These are phyloP conservation scores for Coccyzus lansbergi DNA, from an alignment of 2,797 vertebrate genomes.

Conservation along the genomic window DNA sequence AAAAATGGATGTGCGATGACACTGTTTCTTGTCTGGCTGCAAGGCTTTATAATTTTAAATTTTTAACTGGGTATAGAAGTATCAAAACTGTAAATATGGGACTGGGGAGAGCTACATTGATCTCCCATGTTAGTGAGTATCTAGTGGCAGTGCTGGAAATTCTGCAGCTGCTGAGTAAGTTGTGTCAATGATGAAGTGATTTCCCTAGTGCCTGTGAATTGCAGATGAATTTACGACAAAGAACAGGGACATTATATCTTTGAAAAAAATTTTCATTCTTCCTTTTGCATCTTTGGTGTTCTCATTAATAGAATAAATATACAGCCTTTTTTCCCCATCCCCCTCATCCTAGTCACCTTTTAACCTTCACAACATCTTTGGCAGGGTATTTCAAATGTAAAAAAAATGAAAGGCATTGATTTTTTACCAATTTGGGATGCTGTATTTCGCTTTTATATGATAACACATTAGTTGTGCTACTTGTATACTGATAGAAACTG, in stretches of 20 bases:
- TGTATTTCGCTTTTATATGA: background rate
- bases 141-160: background rate
- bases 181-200: background rate
- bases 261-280: background rate
- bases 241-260: background rate
- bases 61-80: background rate
- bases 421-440: background rate
- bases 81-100: background rate
- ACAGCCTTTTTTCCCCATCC: background rate
- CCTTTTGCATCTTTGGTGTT: background rate
- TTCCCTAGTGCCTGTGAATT: background rate
- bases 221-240: background rate
- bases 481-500: background rate
- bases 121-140: background rate
- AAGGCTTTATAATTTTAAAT: background rate
- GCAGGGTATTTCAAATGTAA: background rate
- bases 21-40: background rate
- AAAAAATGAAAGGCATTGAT: background rate
- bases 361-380: background rate
- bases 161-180: background rate
- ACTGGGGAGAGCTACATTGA: background rate
- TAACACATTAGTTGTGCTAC: background rate
- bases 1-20: background rate
- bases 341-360: background rate
- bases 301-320: background rate